Evolutionary conservation across 2,113 vertebrate genomes (phyloP), one percentile per base, ranked within the genome.

Genomic region (Eolophus roseicapilla): DNA sequence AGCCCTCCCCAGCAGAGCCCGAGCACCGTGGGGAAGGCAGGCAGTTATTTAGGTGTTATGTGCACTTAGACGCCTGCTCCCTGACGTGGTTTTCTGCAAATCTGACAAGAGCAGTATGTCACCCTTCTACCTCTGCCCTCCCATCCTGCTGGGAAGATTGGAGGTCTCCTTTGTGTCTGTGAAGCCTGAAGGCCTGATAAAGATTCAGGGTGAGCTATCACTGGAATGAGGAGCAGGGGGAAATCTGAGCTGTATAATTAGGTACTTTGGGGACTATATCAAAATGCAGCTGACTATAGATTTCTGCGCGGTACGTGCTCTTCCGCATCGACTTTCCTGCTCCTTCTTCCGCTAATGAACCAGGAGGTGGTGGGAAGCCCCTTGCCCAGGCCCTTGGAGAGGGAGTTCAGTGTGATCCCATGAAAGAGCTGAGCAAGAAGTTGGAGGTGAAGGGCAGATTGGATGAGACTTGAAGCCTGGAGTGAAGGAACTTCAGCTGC

Each of bases 181-280:
- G 7, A 69, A 93, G 86, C 92, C 88, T 3, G 7, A 78, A 95
- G 88, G 84, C 76, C 88, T 96, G 92, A 95, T 96, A 95, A 95
- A 95, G 96, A 93, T 94, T 93, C 93, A 86, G 96, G 95, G 93
- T 93, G 95, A 96, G 88, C 88, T 93, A 92, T 95, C 17, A 0
- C 74, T 68, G 77, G 87, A 95, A 95, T 49, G 93, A 97, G 89
- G 96, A 95, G 74, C 86, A 82, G 86, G 93, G 76, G 89, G 94
- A 97, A 97, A 95, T 82, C 91, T 0, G 77, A 96, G 95, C 93
- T 95, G 94, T 84, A 89, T 96, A 97, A 95, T 97, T 89, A 97
- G 91, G 84, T 91, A 91, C 96, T 96, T 95, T 65, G 95, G 96
- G 96, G 95, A 97, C 93, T 85, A 89, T 97, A 96, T 96, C 93